phyloP scores from a whole-genome alignment of 2,797 vertebrate species.

The Melanotaenia maccullochi region DNA sequence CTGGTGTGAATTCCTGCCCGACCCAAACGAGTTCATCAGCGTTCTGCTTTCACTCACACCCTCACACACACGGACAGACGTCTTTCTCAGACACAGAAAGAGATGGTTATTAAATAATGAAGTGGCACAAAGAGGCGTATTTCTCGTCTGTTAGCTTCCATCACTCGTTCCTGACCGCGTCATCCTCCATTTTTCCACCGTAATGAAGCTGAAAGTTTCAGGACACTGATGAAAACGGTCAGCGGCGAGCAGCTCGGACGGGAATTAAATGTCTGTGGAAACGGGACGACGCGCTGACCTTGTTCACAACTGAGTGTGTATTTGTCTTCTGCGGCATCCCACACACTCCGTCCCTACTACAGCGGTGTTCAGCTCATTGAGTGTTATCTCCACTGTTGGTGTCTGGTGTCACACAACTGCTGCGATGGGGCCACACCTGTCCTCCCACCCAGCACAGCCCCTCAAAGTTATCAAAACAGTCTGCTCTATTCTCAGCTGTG shows the following conservation, averaged over 20 bases:
- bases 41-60: constrained; percentile 71
- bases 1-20: constrained; percentile 80
- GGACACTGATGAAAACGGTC: too few species aligned
- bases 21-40: constrained; percentile 71
- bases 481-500: constrained; percentile 14
- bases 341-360: constrained; percentile 22
- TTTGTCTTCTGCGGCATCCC: constrained; percentile 11
- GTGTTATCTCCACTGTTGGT: constrained; percentile 46
- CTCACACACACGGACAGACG: constrained; percentile 18
- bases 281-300: constrained; percentile 26
- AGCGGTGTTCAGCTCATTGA: constrained; percentile 42
- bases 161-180: too few species aligned
- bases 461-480: constrained; percentile 67
- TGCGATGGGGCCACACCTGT: constrained; percentile 71
- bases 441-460: constrained; percentile 22
- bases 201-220: too few species aligned
- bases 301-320: constrained; percentile 5
- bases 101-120: constrained; percentile 60
- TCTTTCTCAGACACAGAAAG: constrained; percentile 21
- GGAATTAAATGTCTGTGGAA: too few species aligned
- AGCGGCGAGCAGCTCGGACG: too few species aligned
- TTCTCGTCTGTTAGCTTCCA: neutral
- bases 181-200: neutral
- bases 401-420: constrained; percentile 72
- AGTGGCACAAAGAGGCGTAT: constrained; percentile 40